Evolutionary conservation across 2,888 invertebrate species (phyloP).

Genomic region (Pinctada fucata): DNA sequence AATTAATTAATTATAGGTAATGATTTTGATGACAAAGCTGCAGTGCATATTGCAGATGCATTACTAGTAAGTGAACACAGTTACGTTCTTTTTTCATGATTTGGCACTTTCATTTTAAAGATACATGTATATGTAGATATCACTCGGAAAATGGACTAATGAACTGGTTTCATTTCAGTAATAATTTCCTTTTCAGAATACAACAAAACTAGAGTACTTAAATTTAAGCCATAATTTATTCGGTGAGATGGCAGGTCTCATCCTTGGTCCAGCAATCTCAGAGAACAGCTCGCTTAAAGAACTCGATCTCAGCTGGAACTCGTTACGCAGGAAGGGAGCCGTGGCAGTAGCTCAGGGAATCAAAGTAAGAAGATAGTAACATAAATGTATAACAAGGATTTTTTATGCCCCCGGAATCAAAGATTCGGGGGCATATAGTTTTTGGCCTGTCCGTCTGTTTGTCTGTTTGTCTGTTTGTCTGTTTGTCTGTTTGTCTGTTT

Average conservation of each 20-base stretch:
- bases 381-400: too few relatives aligned
- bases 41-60: constrained; percentile 68
- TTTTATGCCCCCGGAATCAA: too few relatives aligned
- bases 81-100: too few relatives aligned
- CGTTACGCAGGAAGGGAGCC: constrained; percentile 73
- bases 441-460: too few relatives aligned
- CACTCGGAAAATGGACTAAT: background rate
- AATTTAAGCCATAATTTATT: constrained; percentile 75
- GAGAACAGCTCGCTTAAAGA: constrained; percentile 74
- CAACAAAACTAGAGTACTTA: constrained; percentile 71
- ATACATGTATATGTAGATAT: too few relatives aligned
- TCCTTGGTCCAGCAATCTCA: constrained; percentile 74
- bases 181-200: constrained; percentile 58
- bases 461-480: too few relatives aligned
- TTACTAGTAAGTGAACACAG: constrained; percentile 62
- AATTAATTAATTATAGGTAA: constrained; percentile 58
- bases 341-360: constrained; percentile 73
- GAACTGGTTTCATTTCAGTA: background rate
- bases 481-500: too few relatives aligned
- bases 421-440: too few relatives aligned
- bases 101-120: too few relatives aligned
- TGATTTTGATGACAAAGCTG: constrained; percentile 71
- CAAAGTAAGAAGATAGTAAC: constrained; percentile 60
- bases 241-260: constrained; percentile 70
- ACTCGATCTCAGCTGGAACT: constrained; percentile 76